phyloP scores from a whole-genome alignment of 1,140 invertebrate species.

The Rhizoglyphus robini region DNA sequence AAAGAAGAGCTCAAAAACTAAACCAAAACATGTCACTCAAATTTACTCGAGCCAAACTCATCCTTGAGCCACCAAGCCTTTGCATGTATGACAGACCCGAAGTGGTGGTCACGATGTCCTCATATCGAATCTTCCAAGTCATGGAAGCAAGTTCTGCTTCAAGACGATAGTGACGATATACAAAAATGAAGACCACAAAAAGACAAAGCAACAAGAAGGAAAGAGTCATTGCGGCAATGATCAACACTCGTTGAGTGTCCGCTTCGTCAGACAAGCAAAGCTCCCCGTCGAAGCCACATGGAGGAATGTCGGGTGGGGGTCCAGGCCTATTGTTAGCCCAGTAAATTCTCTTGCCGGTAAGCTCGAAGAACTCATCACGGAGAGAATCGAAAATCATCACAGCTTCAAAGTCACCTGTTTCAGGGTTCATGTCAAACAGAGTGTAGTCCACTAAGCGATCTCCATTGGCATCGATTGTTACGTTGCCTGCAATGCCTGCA shows the following conservation, averaged over 20 bases:
- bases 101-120: conserved; percentile 47
- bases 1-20: background rate
- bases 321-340: conserved; percentile 63
- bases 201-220: background rate
- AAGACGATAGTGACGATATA: conserved; percentile 64
- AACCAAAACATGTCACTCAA: background rate
- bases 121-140: conserved; percentile 81
- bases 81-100: conserved; percentile 24
- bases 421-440: conserved; percentile 38
- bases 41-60: conserved; percentile 23
- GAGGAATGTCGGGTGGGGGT: conserved; percentile 66
- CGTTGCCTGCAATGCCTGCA: conserved; percentile 50
- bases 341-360: conserved; percentile 55
- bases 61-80: conserved; percentile 27
- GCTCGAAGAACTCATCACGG: conserved; percentile 52
- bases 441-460: conserved; percentile 74
- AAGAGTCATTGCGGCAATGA: background rate
- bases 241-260: background rate
- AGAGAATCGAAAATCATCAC: conserved; percentile 60
- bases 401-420: conserved; percentile 40
- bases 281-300: conserved; percentile 80
- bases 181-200: conserved; percentile 19
- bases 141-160: conserved; percentile 86
- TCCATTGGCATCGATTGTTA: conserved; percentile 59
- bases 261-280: conserved; percentile 47